Evolutionary conservation across 2,113 vertebrate genomes (phyloP).

Genomic region (Platycercus adscitus): DNA sequence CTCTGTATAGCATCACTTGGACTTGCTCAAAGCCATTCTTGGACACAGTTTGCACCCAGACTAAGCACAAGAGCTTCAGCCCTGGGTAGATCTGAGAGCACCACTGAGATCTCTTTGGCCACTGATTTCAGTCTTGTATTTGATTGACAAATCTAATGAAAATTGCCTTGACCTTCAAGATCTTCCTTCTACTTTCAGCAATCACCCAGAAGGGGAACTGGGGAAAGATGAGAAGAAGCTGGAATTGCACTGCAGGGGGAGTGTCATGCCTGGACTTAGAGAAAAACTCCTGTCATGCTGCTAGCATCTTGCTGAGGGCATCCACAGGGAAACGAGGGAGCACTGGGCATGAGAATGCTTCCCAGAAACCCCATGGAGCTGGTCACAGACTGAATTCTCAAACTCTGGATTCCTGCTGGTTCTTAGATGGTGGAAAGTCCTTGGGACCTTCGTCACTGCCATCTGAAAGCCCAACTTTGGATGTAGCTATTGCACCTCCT

Average conservation of each 20-base stretch:
- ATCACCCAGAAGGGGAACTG: not conserved
- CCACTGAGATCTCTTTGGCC: not conserved
- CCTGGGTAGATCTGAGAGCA: not conserved
- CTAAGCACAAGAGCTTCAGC: not conserved
- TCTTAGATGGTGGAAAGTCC: not conserved
- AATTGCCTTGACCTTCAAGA: not conserved
- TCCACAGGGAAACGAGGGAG: not conserved
- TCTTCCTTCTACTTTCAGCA: not conserved
- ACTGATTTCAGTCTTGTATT: accelerated
- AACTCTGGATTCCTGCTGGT: not conserved
- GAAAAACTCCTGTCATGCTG: not conserved
- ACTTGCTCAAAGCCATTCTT: not conserved
- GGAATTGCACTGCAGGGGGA: not conserved
- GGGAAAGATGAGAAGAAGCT: not conserved
- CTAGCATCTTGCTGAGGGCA: not conserved
- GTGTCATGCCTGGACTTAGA: not conserved
- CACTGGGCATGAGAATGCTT: not conserved
- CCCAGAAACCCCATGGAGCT: not conserved
- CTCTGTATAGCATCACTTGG: not conserved
- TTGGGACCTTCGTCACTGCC: not conserved
- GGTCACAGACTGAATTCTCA: not conserved
- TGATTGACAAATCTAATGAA: not conserved
- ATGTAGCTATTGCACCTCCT: not conserved
- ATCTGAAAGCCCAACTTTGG: not conserved
- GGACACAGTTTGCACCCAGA: not conserved